Base-by-base conservation (phyloP, 2,797 vertebrate genomes). In the Spinus pinus region DNA sequence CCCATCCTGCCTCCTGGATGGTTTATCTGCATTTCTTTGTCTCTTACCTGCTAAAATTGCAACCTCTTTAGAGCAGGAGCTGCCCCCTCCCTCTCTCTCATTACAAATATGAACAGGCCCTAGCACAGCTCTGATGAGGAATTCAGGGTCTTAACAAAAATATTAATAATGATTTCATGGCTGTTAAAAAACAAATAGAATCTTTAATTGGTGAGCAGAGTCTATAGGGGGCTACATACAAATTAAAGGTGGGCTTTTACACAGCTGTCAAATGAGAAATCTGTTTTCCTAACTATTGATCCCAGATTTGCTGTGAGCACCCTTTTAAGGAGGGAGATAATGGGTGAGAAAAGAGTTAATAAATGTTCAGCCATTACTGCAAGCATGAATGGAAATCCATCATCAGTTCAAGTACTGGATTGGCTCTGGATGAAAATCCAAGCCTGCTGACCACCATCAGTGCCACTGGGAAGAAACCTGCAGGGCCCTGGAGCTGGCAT, bases 291-390 rank as follows among this genome's bases (percentile, higher is more conserved):
- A 83, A 35, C 35, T 96, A 97, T 95, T 93, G 97, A 97, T 97
- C 87, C 91, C 7, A 9, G 74, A 70, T 95, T 93, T 93, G 85
- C 95, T 97, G 80, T 87, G 73, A 96, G 86, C 61, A 88, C 70
- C 88, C 88, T 88, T 96, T 93, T 81, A 86, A 94, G 91, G 82
- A 81, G 80, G 90, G 94, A 94, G 88, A 89, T 95, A 96, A 79
- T 91, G 85, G 97, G 91, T 96, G 90, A 94, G 96, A 95, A 96
- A 96, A 97, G 94, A 97, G 94, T 98, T 97, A 97, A 97, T 98
- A 97, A 97, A 97, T 94, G 81, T 79, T 91, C 92, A 72, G 70
- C 81, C 13, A 90, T 96, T 97, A 93, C 94, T 39, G 19, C 54
- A 72, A 81, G 67, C 79, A 72, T 65, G 93, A 92, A 94, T 97